Base-by-base conservation (phyloP, 37 sponge, comb jelly and placozoan genomes). In the Cladorhizidae sp. region DNA sequence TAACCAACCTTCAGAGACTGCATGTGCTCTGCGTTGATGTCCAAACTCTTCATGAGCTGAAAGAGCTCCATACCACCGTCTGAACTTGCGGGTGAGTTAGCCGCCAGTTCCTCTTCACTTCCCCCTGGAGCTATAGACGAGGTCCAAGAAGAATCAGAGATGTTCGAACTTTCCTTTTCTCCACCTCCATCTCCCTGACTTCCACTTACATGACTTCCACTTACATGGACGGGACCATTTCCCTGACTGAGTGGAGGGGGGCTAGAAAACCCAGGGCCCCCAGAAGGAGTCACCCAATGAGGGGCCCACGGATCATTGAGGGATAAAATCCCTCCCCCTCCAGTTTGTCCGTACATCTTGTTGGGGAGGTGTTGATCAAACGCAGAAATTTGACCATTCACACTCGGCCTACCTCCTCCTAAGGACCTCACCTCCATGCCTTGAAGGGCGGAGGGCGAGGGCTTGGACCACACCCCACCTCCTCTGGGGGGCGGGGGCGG, bases 11-110 rank as follows among this genome's bases (percentile, higher is more conserved):
- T 67, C 28, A 88, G 72, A 20, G 64, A 68, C 6, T 51, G 83
- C 8, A 88, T 41, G 52, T 88, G 88, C 33, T 88, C 88, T 9
- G 73, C 45, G 43, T 26, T 61, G 36, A 88, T 88, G 65, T 88
- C 83, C 64, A 88, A 54, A 49, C 83, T 81, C 64, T 76, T 88
- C 88, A 88, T 77, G 7, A 88, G 63, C 22, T 82, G 72, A 20
- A 54, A 62, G n/a, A 88, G 65, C 26, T 81, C 88, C 1, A 39
- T 58, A 0, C 15, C 41, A 28, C 77, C 39, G 18, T 42, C 40
- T 15, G 15, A 23, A 54, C 68, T 77, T 33, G 28, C 62, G 5
- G 8, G 43, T 45, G 49, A 28, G 6, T 1, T 50, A 63, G 45
- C 37, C 50, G 39, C 80, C 74, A 74, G 8, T 18, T 36, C 74